These are phyloP conservation scores for Rhadina sibilatrix DNA, from an alignment of 2,113 vertebrate species.

Conservation along the genomic window DNA sequence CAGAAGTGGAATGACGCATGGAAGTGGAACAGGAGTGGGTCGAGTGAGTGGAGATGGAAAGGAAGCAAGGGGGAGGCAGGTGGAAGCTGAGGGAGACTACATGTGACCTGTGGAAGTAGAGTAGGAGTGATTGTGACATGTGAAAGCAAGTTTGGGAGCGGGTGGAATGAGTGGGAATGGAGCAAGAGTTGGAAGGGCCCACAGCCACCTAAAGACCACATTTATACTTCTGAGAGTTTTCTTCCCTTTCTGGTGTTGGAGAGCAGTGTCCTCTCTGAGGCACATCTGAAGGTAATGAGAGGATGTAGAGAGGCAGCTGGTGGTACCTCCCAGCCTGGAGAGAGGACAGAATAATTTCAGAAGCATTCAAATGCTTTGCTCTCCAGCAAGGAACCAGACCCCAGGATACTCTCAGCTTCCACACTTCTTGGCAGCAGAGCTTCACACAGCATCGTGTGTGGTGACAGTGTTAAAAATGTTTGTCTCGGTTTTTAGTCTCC, in stretches of 20 bases:
- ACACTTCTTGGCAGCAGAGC: not conserved
- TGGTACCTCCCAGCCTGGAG: not conserved
- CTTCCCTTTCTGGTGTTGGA: not conserved
- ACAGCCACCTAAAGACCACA: not conserved
- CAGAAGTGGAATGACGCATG: not conserved
- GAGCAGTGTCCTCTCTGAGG: not conserved
- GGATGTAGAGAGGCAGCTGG: not conserved
- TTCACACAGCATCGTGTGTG: not conserved
- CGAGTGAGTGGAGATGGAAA: not conserved
- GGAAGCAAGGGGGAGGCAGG: slow-evolving; percentile 27
- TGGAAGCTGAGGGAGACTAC: slow-evolving; percentile 5
- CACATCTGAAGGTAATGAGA: not conserved
- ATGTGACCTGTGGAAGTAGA: slow-evolving; percentile 16
- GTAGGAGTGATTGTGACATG: slow-evolving; percentile 57
- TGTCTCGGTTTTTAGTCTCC: slow-evolving; percentile 8
- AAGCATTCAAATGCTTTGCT: not conserved
- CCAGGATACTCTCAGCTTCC: not conserved
- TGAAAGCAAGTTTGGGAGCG: slow-evolving; percentile 9
- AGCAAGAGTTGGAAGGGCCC: not conserved
- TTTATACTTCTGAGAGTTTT: not conserved
- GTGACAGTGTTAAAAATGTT: not conserved
- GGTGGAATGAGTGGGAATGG: not conserved
- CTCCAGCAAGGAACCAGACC: not conserved
- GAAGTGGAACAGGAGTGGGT: slow-evolving; percentile 38
- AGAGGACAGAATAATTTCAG: not conserved